Conservation (phyloP, 2,888 invertebrate genomes). For the Drosophila stalkeri region DNA sequence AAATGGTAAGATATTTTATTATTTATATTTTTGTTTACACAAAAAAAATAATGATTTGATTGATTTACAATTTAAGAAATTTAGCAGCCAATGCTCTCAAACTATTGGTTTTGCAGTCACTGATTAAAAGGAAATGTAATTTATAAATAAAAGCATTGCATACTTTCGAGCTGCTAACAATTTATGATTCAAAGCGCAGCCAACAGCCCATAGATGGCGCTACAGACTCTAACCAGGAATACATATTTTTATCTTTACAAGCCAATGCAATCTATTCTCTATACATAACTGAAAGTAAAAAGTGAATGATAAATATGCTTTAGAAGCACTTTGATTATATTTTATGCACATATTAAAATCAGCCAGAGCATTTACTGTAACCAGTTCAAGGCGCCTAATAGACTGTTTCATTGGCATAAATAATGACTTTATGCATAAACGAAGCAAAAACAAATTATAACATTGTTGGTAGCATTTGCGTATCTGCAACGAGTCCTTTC, state of each 20-base stretch:
- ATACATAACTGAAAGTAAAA: neutral
- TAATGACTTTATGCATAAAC: neutral
- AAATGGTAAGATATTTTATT: no score
- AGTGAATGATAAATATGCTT: neutral
- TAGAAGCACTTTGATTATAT: neutral
- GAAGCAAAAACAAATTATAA: slow-evolving; percentile 2
- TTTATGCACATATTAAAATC: slow-evolving; percentile 5
- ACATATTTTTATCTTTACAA: neutral
- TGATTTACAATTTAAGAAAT: no score
- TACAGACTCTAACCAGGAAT: neutral
- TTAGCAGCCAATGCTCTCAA: no score
- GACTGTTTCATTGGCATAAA: slow-evolving; percentile 7
- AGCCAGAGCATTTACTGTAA: neutral
- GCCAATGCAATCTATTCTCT: neutral
- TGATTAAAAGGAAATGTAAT: no score
- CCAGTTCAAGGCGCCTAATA: slow-evolving; percentile 7
- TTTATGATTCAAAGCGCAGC: neutral
- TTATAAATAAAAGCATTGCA: slow-evolving; percentile 24
- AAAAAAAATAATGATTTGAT: no score
- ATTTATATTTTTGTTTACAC: no score
- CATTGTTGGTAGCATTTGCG: slow-evolving; percentile 13
- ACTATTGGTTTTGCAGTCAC: no score
- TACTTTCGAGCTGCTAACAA: slow-evolving; percentile 6
- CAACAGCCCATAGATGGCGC: slow-evolving; percentile 19
- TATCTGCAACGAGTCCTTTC: slow-evolving; percentile 24